Percentiles rank a stretch among this genome's conserved stretches.
Conservation (phyloP, 2,113 vertebrate species). For the Nymphicus hollandicus region DNA sequence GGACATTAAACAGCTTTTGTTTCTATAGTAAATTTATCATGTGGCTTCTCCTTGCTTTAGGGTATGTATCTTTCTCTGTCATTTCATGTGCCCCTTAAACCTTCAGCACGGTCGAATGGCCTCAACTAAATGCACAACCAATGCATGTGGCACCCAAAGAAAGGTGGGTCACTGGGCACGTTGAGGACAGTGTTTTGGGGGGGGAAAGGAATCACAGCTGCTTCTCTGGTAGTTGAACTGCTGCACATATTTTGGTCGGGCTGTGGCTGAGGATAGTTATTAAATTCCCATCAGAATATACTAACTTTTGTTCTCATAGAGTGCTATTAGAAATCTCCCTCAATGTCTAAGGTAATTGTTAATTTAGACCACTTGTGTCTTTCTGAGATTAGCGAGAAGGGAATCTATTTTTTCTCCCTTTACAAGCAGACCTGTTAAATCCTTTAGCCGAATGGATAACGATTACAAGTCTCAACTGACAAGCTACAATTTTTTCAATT, state of each 20-base stretch:
- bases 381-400: background rate
- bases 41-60: background rate
- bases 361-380: constrained; percentile 29
- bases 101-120: accelerated
- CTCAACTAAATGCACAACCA: accelerated
- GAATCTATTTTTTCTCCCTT: background rate
- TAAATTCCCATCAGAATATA: background rate
- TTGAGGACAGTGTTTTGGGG: background rate
- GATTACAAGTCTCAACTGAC: constrained; percentile 50
- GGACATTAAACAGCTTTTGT: background rate
- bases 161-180: accelerated
- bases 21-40: background rate
- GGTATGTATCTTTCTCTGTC: too few relatives aligned
- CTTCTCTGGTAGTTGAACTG: background rate
- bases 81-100: background rate
- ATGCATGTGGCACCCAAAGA: background rate
- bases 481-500: constrained; percentile 33
- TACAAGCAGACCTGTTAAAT: constrained; percentile 33
- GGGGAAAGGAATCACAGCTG: background rate
- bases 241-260: background rate
- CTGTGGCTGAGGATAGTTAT: background rate
- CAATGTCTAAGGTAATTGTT: constrained; percentile 19
- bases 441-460: constrained; percentile 33
- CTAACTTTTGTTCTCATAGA: background rate
- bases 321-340: background rate